Evolutionary conservation across 2,888 invertebrate species (phyloP).

Genomic region (Andrena chrysosceles): DNA sequence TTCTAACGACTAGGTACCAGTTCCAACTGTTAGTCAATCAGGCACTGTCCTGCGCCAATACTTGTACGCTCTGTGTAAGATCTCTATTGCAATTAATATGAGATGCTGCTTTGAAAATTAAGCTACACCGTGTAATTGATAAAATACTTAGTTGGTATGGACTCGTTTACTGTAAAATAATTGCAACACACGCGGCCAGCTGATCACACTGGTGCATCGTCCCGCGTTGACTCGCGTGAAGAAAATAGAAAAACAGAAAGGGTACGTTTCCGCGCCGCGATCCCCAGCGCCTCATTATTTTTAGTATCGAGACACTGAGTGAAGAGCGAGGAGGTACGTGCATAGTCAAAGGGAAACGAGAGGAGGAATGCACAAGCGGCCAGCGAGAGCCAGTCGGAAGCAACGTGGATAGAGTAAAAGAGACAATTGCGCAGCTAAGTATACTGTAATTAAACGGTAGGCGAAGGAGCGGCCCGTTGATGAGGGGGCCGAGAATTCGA

Average conservation of each 20-base stretch:
- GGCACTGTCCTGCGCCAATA: too few species aligned
- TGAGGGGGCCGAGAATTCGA: slow-evolving; percentile 80
- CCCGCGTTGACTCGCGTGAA: slow-evolving; percentile 41
- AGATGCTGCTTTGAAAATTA: too few species aligned
- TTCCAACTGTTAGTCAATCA: too few species aligned
- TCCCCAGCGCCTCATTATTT: slow-evolving; percentile 48
- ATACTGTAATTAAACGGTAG: slow-evolving; percentile 81
- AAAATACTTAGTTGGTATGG: too few species aligned
- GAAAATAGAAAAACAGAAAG: slow-evolving; percentile 30
- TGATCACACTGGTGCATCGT: slow-evolving; percentile 56
- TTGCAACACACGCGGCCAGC: slow-evolving; percentile 26
- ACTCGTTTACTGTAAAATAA: too few species aligned
- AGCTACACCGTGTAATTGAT: too few species aligned
- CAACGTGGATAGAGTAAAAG: slow-evolving; percentile 50
- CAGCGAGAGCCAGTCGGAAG: slow-evolving; percentile 45
- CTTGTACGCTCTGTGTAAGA: too few species aligned
- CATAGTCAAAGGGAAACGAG: slow-evolving; percentile 35
- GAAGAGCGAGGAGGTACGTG: slow-evolving; percentile 15
- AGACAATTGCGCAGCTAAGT: slow-evolving; percentile 68
- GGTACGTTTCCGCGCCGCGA: slow-evolving; percentile 25
- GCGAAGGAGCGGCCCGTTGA: slow-evolving; percentile 79
- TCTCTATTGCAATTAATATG: too few species aligned
- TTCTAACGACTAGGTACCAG: too few species aligned
- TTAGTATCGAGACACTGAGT: slow-evolving; percentile 54
- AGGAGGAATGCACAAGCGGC: slow-evolving; percentile 25